These are phyloP conservation scores for Henricia sp. DNA, from an alignment of 53 echinoderm and acorn worm genomes.

Conservation along the genomic window DNA sequence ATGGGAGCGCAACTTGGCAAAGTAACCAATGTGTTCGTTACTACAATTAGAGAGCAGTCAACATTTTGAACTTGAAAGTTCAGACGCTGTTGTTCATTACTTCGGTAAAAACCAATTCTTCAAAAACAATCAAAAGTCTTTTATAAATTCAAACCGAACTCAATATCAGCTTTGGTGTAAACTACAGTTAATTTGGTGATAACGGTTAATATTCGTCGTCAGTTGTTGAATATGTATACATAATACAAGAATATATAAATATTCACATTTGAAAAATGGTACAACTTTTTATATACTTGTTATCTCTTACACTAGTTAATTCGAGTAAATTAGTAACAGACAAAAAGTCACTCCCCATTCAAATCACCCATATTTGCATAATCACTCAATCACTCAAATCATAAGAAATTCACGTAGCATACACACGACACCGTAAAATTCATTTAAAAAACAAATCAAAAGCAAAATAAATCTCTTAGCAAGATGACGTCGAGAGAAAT, in stretches of 20 bases:
- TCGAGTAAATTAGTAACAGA: conserved; percentile 27
- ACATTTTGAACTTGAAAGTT: too few species aligned
- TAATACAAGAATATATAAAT: conserved; percentile 68
- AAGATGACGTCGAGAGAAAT: conserved; percentile 32
- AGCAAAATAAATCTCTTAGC: conserved; percentile 20
- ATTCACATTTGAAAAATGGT: conserved; percentile 56
- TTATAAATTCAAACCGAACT: too few species aligned
- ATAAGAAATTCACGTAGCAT: background rate
- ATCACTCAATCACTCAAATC: conserved; percentile 24
- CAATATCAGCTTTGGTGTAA: too few species aligned
- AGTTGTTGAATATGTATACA: conserved; percentile 49
- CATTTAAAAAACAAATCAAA: background rate
- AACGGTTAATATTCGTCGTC: too few species aligned
- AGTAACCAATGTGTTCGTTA: too few species aligned
- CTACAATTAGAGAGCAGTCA: too few species aligned
- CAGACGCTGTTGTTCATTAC: too few species aligned
- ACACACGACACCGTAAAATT: conserved; percentile 27
- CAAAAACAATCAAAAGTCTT: too few species aligned
- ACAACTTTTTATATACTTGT: conserved; percentile 29
- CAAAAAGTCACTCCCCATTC: background rate
- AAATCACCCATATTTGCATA: conserved; percentile 16
- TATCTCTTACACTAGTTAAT: background rate
- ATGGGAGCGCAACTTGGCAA: too few species aligned
- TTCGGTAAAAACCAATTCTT: too few species aligned
- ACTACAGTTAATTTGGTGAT: too few species aligned